Conservation (phyloP, 2,113 vertebrate species). For the Poeciliopsis occidentalis region DNA sequence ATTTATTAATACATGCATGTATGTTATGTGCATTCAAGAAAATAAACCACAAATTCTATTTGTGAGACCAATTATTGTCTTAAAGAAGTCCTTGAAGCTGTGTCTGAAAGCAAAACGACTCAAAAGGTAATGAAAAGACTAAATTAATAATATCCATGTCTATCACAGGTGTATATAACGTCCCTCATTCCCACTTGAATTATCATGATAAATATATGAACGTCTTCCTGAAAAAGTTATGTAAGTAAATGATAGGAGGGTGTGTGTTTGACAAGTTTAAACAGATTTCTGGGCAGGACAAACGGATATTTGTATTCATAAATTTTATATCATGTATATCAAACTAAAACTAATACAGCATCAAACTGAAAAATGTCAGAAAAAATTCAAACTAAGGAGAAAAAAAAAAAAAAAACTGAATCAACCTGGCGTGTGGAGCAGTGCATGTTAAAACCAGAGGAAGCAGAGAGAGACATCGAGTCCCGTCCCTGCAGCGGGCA, state of each 20-base stretch:
- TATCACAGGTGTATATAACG: not conserved
- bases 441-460: slow-evolving; percentile 63
- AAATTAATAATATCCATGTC: not conserved
- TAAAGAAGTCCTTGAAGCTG: not conserved
- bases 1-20: not conserved
- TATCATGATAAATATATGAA: not conserved
- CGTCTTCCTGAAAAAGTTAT: not conserved
- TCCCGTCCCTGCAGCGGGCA: slow-evolving; percentile 12
- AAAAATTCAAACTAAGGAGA: slow-evolving; percentile 22
- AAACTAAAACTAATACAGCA: slow-evolving; percentile 86
- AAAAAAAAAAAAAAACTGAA: slow-evolving; percentile 45
- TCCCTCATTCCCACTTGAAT: not conserved
- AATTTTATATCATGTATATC: slow-evolving; percentile 84
- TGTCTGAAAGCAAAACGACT: not conserved
- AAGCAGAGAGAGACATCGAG: not conserved
- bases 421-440: slow-evolving; percentile 30
- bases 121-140: not conserved
- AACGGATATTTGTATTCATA: slow-evolving; percentile 78
- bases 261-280: slow-evolving; percentile 27
- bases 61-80: not conserved
- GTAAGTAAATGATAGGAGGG: not conserved
- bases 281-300: slow-evolving; percentile 71
- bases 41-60: not conserved
- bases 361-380: slow-evolving; percentile 76
- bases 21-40: not conserved